Evolutionary conservation across 2,113 vertebrate species (phyloP).

Genomic region (Empidonax traillii): DNA sequence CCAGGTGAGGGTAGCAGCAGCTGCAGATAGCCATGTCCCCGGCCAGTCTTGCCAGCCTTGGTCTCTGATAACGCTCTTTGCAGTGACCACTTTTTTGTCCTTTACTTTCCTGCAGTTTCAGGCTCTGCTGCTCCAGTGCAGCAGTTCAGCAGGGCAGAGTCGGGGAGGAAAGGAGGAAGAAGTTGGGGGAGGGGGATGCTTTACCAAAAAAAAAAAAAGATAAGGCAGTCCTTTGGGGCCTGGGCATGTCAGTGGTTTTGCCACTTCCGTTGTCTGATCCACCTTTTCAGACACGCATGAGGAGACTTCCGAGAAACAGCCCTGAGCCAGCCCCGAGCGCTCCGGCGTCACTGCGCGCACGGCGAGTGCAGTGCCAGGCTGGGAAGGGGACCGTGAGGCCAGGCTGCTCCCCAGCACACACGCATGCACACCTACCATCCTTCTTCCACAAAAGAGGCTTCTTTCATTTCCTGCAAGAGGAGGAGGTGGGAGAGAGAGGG

Average conservation of each 20-base stretch:
- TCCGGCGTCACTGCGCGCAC: accelerated
- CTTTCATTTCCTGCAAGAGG: slow-evolving; percentile 8
- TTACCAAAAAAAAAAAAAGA: background rate
- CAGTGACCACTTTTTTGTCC: background rate
- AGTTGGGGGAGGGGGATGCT: background rate
- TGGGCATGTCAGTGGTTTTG: slow-evolving; percentile 6
- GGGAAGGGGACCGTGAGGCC: background rate
- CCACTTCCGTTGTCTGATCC: slow-evolving; percentile 18
- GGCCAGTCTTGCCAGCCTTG: background rate
- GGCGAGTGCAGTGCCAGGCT: accelerated
- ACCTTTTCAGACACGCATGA: slow-evolving; percentile 27
- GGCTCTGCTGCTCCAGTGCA: background rate
- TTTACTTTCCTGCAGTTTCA: background rate
- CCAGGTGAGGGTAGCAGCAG: background rate
- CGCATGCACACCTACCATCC: background rate
- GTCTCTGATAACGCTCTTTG: background rate
- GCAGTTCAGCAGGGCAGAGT: background rate
- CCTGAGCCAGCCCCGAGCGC: accelerated
- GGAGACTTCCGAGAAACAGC: background rate
- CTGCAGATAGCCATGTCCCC: background rate
- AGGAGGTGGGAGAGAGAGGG: slow-evolving; percentile 39
- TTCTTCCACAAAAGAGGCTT: slow-evolving; percentile 29
- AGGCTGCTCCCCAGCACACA: background rate
- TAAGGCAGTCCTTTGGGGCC: background rate
- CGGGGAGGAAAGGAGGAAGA: slow-evolving; percentile 2